Percentiles rank a stretch among this genome's conserved stretches.
phyloP scores from a whole-genome alignment of 2,113 vertebrate genomes.

The Crocuta crocuta region DNA sequence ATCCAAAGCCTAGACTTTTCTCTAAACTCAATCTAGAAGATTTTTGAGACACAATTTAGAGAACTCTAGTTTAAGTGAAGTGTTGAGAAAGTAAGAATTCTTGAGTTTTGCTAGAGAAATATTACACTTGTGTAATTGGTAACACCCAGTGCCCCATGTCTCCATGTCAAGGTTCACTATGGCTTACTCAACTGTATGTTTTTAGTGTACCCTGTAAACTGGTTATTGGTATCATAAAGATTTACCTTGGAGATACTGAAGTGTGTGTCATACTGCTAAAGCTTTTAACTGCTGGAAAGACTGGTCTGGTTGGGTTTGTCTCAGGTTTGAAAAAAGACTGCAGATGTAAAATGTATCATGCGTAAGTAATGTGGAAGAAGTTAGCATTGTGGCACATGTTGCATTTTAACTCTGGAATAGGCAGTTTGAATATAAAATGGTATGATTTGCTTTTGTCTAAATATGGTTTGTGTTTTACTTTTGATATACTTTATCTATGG shows the following conservation, averaged over 20 bases:
- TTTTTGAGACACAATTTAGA: conserved; percentile 34
- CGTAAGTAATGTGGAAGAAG: background rate
- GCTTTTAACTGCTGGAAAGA: conserved; percentile 49
- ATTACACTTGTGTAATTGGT: background rate
- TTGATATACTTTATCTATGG: conserved; percentile 18
- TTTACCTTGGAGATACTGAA: conserved; percentile 54
- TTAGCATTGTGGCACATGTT: background rate
- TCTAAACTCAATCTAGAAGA: background rate
- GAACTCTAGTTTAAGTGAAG: background rate
- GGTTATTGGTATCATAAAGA: conserved; percentile 69
- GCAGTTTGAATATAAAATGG: background rate
- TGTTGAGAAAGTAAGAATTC: background rate
- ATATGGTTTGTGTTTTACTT: background rate
- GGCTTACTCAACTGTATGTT: background rate
- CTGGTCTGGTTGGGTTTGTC: conserved; percentile 57
- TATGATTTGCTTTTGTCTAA: conserved; percentile 27
- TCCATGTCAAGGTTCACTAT: conserved; percentile 21
- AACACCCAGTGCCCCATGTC: background rate
- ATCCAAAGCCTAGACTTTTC: background rate
- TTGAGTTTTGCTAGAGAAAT: conserved; percentile 20
- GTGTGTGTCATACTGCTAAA: conserved; percentile 37
- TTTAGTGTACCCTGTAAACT: conserved; percentile 7
- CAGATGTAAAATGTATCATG: background rate
- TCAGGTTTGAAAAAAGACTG: conserved; percentile 33
- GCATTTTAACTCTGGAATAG: background rate